These are phyloP conservation scores for Brenthis daphne DNA, from an alignment of 2,888 invertebrate genomes.

Conservation along the genomic window DNA sequence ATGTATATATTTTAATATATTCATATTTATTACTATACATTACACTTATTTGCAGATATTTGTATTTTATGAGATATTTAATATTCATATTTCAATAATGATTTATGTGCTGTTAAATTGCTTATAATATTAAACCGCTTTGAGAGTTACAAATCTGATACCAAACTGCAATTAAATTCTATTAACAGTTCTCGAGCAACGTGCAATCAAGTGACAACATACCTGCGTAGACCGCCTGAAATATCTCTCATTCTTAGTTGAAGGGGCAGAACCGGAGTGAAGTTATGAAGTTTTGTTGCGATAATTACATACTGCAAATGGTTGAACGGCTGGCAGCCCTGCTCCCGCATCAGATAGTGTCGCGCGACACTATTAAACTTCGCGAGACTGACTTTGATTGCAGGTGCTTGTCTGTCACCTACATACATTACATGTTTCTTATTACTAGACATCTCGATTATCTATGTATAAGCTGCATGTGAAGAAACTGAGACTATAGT, in stretches of 20 bases:
- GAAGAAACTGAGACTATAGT: constrained; percentile 56
- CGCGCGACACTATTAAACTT: constrained; percentile 64
- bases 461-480: constrained; percentile 36
- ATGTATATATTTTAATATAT: constrained; percentile 5
- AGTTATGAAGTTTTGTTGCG: constrained; percentile 71
- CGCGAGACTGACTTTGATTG: constrained; percentile 69
- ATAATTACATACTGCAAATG: constrained; percentile 65
- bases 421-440: constrained; percentile 62
- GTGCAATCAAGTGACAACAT: constrained; percentile 71
- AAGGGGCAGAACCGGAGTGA: constrained; percentile 50
- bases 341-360: constrained; percentile 57
- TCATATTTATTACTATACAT: constrained; percentile 23
- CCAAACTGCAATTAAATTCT: constrained; percentile 72
- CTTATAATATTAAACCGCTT: constrained; percentile 35
- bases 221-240: constrained; percentile 56
- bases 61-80: constrained; percentile 44
- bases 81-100: constrained; percentile 35
- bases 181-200: constrained; percentile 69
- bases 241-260: constrained; percentile 75
- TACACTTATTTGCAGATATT: constrained; percentile 23
- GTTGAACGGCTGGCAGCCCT: constrained; percentile 46
- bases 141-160: constrained; percentile 43
- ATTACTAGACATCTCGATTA: constrained; percentile 44
- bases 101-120: constrained; percentile 41
- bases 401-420: constrained; percentile 53